phyloP scores from a whole-genome alignment of 2,113 vertebrate species.

The Microtus richardsoni region DNA sequence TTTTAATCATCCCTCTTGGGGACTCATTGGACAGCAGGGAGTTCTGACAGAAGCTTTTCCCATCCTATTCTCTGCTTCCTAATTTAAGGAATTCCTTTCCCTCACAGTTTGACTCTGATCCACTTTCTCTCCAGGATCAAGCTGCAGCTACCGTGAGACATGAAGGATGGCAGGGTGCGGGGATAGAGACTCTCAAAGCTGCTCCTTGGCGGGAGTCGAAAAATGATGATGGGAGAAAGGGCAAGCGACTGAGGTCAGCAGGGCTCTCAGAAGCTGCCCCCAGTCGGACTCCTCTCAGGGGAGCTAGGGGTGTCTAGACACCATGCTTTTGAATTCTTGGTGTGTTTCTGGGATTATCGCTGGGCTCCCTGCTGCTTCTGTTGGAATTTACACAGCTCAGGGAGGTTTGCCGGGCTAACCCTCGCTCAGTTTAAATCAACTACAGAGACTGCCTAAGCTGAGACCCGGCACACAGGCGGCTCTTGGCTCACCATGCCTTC shows the following conservation, averaged over 20 bases:
- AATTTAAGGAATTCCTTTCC: slow-evolving; percentile 48
- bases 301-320: slow-evolving; percentile 37
- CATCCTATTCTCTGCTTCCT: slow-evolving; percentile 61
- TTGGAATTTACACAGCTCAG: slow-evolving; percentile 65
- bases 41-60: slow-evolving; percentile 41
- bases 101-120: background rate
- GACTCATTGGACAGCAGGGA: slow-evolving; percentile 58
- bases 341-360: background rate
- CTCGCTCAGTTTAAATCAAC: slow-evolving; percentile 7
- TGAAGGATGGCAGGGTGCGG: background rate
- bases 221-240: background rate
- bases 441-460: slow-evolving; percentile 2
- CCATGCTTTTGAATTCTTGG: background rate
- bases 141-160: background rate
- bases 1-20: background rate
- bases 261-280: background rate
- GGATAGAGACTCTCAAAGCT: background rate
- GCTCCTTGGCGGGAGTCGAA: background rate
- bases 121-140: slow-evolving; percentile 26
- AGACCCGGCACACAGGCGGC: background rate
- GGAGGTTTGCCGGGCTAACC: slow-evolving; percentile 5
- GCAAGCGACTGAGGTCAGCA: background rate
- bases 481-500: background rate
- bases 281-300: background rate
- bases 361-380: background rate